phyloP scores from a whole-genome alignment of 2,797 vertebrate species.

The Aphelocoma californica region DNA sequence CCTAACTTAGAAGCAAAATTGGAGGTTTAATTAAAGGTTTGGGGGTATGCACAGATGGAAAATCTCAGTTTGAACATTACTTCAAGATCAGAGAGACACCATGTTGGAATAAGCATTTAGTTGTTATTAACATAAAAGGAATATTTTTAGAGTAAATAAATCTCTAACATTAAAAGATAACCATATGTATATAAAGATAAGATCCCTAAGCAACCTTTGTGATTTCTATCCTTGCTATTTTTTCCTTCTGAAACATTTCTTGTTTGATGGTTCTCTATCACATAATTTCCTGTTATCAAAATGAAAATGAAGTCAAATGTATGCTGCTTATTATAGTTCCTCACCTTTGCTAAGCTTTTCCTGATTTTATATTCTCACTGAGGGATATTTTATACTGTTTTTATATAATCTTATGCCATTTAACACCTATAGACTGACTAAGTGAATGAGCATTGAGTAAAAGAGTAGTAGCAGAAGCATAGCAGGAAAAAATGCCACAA shows the following conservation, averaged over 20 bases:
- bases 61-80: background rate
- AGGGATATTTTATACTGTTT: background rate
- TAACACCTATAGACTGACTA: background rate
- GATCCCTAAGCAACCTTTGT: background rate
- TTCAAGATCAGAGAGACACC: background rate
- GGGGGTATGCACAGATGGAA: background rate
- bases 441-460: background rate
- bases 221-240: background rate
- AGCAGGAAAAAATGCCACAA: rapidly evolving
- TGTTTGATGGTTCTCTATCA: background rate
- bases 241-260: background rate
- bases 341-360: background rate
- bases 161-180: background rate
- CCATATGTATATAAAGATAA: background rate
- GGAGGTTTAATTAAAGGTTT: background rate
- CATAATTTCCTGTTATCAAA: background rate
- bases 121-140: background rate
- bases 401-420: background rate
- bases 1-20: background rate
- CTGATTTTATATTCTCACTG: background rate
- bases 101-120: background rate
- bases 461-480: background rate
- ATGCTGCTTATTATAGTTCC: background rate
- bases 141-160: background rate
- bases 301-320: background rate